Conservation (phyloP, 2,113 vertebrate genomes). For the Callionymus lyra region DNA sequence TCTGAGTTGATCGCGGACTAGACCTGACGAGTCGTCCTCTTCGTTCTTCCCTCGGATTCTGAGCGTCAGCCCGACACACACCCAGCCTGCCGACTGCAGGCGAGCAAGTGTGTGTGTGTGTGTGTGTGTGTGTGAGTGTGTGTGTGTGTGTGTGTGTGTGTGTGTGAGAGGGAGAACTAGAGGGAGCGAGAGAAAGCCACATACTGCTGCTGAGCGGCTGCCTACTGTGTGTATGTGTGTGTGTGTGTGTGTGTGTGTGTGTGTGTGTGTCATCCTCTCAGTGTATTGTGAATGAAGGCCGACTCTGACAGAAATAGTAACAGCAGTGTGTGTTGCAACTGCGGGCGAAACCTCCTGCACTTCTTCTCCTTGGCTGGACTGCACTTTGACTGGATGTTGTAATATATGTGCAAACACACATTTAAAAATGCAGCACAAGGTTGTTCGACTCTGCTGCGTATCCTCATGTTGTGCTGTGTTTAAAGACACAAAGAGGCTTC, state of each 20-base stretch:
- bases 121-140: constrained; percentile 12
- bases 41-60: constrained; percentile 8
- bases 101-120: constrained; percentile 16
- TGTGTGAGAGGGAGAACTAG: background rate
- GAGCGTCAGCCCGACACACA: constrained; percentile 16
- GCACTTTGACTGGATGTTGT: background rate
- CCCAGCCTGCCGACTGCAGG: constrained; percentile 12
- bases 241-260: constrained; percentile 5
- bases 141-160: no score
- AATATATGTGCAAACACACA: no score
- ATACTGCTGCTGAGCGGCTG: constrained; percentile 22
- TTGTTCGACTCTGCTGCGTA: no score
- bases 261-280: constrained; percentile 3
- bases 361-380: background rate
- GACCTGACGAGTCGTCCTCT: background rate
- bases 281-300: constrained; percentile 37
- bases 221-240: constrained; percentile 17
- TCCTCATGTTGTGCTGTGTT: no score
- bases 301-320: constrained; percentile 47
- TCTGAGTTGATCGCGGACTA: no score
- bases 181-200: constrained; percentile 1
- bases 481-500: no score
- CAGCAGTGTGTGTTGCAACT: constrained; percentile 33
- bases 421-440: no score
- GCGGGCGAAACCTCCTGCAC: constrained; percentile 17